A percentile compares a stretch with the other conserved stretches of the same genome.
phyloP scores from a whole-genome alignment of 2,113 vertebrate species.

The Oreotrochilus melanogaster region DNA sequence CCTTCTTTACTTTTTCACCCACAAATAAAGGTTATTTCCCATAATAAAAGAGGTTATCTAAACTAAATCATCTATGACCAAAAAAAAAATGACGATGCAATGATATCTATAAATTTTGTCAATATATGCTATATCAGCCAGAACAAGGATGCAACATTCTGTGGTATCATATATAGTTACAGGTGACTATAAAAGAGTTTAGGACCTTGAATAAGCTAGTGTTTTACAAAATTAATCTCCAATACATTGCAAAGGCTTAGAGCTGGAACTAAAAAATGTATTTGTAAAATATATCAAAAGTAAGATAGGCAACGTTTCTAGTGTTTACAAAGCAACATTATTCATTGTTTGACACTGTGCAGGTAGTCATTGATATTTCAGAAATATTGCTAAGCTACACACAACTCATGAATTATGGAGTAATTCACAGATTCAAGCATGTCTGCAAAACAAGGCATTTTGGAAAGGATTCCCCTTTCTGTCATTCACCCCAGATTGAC shows the following conservation, averaged over 20 bases:
- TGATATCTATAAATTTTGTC: background rate
- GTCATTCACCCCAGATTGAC: background rate
- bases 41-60: background rate
- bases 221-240: background rate
- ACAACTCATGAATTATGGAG: background rate
- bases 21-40: background rate
- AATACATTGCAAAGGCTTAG: background rate
- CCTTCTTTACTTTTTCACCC: background rate
- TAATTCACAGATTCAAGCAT: background rate
- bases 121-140: background rate
- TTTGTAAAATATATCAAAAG: background rate
- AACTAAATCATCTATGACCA: background rate
- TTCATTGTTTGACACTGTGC: background rate
- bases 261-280: background rate
- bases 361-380: background rate
- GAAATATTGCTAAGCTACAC: background rate
- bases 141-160: background rate
- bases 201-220: background rate
- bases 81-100: background rate
- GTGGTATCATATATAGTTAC: background rate
- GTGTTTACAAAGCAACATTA: background rate
- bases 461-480: background rate
- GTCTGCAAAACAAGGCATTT: background rate
- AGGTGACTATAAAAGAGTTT: background rate
- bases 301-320: background rate